These are phyloP conservation scores for Pseudomyrmex gracilis DNA, from an alignment of 1,140 invertebrate species.

Conservation along the genomic window DNA sequence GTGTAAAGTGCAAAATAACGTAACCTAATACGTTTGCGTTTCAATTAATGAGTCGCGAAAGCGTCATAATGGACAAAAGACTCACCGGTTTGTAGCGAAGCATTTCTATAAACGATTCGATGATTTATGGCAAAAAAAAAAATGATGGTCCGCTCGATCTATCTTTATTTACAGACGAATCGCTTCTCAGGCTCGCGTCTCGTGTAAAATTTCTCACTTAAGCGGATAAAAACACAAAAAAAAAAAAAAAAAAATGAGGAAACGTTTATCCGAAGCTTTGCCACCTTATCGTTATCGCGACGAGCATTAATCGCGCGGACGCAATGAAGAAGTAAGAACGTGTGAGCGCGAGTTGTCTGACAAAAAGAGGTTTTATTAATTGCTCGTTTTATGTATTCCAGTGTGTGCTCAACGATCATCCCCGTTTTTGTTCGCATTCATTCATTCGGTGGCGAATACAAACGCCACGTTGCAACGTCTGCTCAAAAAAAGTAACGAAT, in stretches of 20 bases:
- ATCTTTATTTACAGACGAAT: constrained; percentile 63
- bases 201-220: constrained; percentile 7
- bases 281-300: constrained; percentile 22
- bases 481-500: constrained; percentile 22
- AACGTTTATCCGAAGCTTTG: constrained; percentile 56
- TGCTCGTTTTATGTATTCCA: constrained; percentile 17
- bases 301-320: constrained; percentile 26
- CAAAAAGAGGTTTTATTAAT: neutral
- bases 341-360: neutral
- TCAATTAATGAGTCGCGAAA: constrained; percentile 39
- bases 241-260: too few relatives aligned
- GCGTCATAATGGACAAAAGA: constrained; percentile 62
- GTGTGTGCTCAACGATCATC: constrained; percentile 39
- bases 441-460: neutral
- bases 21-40: neutral
- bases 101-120: neutral
- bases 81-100: neutral
- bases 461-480: neutral
- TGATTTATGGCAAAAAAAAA: neutral
- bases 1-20: constrained; percentile 47
- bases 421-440: constrained; percentile 71
- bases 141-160: constrained; percentile 42
- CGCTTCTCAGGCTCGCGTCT: constrained; percentile 28
- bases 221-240: constrained; percentile 62
- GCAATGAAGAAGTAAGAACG: constrained; percentile 26